Evolutionary conservation across 2,888 invertebrate species (phyloP).

Genomic region (Drosophila cognata): DNA sequence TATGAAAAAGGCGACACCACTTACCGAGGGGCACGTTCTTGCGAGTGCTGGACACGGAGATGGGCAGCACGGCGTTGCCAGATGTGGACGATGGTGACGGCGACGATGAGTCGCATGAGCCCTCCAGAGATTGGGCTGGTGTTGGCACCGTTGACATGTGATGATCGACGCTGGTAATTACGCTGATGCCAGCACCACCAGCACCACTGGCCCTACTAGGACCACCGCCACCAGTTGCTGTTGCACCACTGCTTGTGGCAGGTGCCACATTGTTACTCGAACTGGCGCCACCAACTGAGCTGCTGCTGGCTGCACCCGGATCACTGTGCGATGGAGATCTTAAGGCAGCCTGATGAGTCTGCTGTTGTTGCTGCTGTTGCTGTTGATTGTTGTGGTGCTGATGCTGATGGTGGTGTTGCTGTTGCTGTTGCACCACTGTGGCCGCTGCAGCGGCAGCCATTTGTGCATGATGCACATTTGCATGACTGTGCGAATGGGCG

Average conservation of each 20-base stretch:
- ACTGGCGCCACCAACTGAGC: constrained; percentile 52
- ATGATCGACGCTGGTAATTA: constrained; percentile 84
- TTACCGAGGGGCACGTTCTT: constrained; percentile 85
- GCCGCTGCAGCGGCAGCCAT: constrained; percentile 75
- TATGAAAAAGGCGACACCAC: constrained; percentile 41
- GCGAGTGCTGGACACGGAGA: constrained; percentile 84
- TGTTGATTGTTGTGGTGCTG: constrained; percentile 41
- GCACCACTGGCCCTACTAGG: constrained; percentile 27
- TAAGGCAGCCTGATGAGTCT: constrained; percentile 57
- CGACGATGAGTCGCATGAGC: constrained; percentile 87
- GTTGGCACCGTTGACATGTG: constrained; percentile 84
- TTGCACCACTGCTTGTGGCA: constrained; percentile 44
- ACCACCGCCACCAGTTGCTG: constrained; percentile 29
- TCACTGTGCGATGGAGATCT: constrained; percentile 78
- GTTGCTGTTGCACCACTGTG: constrained; percentile 58
- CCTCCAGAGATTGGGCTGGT: constrained; percentile 85
- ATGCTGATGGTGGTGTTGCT: constrained; percentile 49
- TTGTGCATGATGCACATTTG: constrained; percentile 65
- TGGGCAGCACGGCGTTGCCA: constrained; percentile 76
- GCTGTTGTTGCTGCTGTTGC: constrained; percentile 59
- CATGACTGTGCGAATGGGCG: constrained; percentile 38
- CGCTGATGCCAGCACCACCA: constrained; percentile 46
- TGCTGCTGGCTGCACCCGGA: constrained; percentile 60
- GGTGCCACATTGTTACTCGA: constrained; percentile 45
- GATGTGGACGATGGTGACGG: constrained; percentile 87